Evolutionary conservation across 2,888 invertebrate genomes (phyloP).

Genomic region (Druceiella hillmani): DNA sequence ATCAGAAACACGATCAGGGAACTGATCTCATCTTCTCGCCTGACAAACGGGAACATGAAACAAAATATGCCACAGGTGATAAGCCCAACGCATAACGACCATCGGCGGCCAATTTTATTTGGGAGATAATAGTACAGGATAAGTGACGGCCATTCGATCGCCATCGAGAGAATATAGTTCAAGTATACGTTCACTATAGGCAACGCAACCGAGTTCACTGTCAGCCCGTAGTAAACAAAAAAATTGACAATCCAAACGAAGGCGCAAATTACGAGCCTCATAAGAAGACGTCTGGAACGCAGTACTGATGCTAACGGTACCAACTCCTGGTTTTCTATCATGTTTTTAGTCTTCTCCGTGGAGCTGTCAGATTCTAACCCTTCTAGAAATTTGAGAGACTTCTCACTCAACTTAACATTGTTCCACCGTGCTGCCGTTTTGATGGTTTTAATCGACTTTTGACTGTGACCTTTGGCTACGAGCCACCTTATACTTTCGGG

Average conservation of each 20-base stretch:
- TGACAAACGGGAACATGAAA: neutral
- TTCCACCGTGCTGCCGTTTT: neutral
- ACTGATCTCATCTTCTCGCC: no score
- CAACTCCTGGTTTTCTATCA: neutral
- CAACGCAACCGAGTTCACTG: neutral
- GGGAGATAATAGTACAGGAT: neutral
- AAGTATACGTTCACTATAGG: neutral
- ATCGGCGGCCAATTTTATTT: neutral
- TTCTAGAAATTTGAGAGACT: no score
- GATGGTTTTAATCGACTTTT: neutral
- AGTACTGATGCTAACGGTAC: neutral
- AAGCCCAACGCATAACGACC: neutral
- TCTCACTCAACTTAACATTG: neutral
- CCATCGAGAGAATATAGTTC: neutral
- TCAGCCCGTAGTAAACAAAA: neutral
- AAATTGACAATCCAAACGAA: constrained; percentile 1
- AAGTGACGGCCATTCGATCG: neutral
- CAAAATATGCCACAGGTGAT: neutral
- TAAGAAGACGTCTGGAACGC: neutral
- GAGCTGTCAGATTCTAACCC: no score
- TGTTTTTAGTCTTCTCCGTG: neutral
- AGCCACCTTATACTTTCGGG: neutral
- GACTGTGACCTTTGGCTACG: neutral
- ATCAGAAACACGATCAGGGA: neutral
- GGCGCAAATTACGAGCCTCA: neutral